A percentile compares a stretch with the other conserved stretches of the same genome.
These are phyloP conservation scores for Drosophila pseudotalamancana DNA, from an alignment of 2,888 invertebrate species.

Conservation along the genomic window DNA sequence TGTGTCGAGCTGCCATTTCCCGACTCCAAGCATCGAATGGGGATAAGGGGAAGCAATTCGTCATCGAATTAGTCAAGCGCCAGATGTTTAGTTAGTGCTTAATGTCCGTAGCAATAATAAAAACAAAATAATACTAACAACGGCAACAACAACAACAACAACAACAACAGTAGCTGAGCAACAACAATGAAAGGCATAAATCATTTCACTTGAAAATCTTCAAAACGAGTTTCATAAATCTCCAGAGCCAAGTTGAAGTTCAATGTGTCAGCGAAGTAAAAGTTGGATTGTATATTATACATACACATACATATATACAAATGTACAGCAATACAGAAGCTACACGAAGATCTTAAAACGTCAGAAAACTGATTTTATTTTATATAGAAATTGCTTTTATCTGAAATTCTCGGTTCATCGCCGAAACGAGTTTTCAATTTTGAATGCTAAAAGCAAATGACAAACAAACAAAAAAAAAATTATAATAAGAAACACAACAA, in stretches of 20 bases:
- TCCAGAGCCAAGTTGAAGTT: conserved; percentile 43
- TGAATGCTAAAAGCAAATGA: conserved; percentile 41
- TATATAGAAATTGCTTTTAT: conserved; percentile 30
- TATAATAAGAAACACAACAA: too few species aligned
- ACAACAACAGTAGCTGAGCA: conserved; percentile 21
- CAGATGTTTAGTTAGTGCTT: conserved; percentile 57
- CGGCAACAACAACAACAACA: conserved; percentile 2
- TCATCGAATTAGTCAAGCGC: conserved; percentile 64
- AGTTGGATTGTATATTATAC: conserved; percentile 43
- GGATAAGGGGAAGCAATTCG: conserved; percentile 24
- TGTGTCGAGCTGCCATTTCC: conserved; percentile 39
- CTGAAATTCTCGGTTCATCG: conserved; percentile 19
- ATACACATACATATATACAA: too few species aligned
- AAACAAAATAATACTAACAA: conserved; percentile 13
- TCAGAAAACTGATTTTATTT: conserved; percentile 37
- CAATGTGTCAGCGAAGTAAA: conserved; percentile 72
- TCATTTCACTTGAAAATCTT: conserved; percentile 53
- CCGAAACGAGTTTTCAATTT: conserved; percentile 69
- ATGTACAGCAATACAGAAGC: conserved; percentile 47
- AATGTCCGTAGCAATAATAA: conserved; percentile 43
- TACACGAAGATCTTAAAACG: conserved; percentile 33
- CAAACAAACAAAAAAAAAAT: conserved; percentile 8
- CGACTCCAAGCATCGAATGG: conserved; percentile 9
- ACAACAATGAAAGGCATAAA: conserved; percentile 45
- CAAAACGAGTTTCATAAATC: conserved; percentile 66